These are phyloP conservation scores for Myiagra hebetior DNA, from an alignment of 2,113 vertebrate species.

Conservation along the genomic window DNA sequence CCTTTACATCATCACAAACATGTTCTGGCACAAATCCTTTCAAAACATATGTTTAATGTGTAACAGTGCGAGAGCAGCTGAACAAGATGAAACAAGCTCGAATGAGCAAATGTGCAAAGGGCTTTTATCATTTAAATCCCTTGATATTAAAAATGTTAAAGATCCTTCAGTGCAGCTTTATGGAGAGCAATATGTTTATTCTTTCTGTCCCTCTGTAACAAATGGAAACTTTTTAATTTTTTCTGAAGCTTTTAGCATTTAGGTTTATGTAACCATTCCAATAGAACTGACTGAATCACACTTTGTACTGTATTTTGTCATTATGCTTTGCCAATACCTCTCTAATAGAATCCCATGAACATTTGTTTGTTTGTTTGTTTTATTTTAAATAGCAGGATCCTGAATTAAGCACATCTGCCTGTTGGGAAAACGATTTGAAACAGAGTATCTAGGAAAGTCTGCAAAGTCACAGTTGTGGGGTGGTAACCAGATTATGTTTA, in stretches of 20 bases:
- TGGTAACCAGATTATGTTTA: slow-evolving; percentile 58
- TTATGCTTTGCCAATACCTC: slow-evolving; percentile 37
- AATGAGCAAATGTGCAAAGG: not conserved
- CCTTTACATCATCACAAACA: slow-evolving; percentile 43
- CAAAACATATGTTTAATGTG: slow-evolving; percentile 28
- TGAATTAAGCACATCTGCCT: slow-evolving; percentile 55
- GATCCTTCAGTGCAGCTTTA: not conserved
- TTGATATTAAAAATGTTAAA: slow-evolving; percentile 1
- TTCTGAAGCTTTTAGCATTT: slow-evolving; percentile 28
- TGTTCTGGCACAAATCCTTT: slow-evolving; percentile 22
- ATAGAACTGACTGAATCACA: not conserved
- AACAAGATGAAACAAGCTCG: slow-evolving; percentile 46
- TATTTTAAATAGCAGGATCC: not conserved
- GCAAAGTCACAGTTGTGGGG: slow-evolving; percentile 39
- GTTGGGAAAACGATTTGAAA: not conserved
- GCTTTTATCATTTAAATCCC: not conserved
- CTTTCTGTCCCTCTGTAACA: not conserved
- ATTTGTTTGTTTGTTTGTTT: not conserved
- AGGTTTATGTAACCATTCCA: slow-evolving; percentile 26
- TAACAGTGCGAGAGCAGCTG: slow-evolving; percentile 35
- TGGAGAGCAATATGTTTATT: not conserved
- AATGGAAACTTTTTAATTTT: not conserved
- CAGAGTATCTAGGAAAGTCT: slow-evolving; percentile 29
- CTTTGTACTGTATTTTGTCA: slow-evolving; percentile 7
- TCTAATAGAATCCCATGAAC: slow-evolving; percentile 12